A percentile compares a stretch with the other conserved stretches of the same genome.
Conservation (phyloP, 2,113 vertebrate species). For the Oreamnos americanus region DNA sequence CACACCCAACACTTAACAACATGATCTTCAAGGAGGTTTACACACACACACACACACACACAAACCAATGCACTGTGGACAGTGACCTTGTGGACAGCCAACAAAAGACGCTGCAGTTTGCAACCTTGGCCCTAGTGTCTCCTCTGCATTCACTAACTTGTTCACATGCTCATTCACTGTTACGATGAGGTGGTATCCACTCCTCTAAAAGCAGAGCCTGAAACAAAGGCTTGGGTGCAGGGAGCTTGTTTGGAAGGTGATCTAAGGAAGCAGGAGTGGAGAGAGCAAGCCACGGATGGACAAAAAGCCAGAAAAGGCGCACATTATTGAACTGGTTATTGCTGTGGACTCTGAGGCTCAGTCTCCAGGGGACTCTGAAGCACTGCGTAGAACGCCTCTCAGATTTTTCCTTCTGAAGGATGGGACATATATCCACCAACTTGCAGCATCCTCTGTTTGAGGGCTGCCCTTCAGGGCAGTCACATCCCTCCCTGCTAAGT, state of each 20-base stretch:
- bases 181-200: background rate
- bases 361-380: background rate
- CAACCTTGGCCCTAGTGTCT: background rate
- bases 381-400: background rate
- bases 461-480: background rate
- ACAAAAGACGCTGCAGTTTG: background rate
- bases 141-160: background rate
- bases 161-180: background rate
- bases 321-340: background rate
- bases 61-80: background rate
- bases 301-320: background rate
- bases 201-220: background rate
- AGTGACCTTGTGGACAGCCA: background rate
- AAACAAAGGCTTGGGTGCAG: background rate
- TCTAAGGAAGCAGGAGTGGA: background rate
- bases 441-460: background rate
- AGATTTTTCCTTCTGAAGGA: background rate
- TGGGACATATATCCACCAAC: background rate
- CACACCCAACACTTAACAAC: background rate
- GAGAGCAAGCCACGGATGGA: background rate
- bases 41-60: background rate
- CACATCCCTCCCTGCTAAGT: background rate
- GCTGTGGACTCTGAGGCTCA: background rate
- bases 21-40: background rate
- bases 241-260: background rate